These are phyloP conservation scores for Drosophila mercatorum DNA, from an alignment of 2,888 invertebrate species.

Conservation along the genomic window DNA sequence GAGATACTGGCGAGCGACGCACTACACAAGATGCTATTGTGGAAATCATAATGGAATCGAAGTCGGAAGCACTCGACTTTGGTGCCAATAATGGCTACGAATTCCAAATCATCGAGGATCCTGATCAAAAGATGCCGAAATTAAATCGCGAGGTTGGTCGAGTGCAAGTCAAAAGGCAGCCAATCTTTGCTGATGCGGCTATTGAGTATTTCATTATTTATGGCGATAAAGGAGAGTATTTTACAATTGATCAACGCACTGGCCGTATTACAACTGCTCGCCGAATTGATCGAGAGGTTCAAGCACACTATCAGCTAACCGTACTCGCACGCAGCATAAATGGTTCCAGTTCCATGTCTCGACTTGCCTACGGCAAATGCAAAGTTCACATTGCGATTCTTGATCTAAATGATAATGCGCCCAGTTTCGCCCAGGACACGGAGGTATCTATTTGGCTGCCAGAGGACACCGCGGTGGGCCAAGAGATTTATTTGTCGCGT, in stretches of 20 bases:
- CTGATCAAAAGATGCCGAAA: constrained; percentile 86
- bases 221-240: constrained; percentile 87
- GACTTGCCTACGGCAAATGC: constrained; percentile 91
- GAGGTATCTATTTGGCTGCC: constrained; percentile 88
- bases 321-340: constrained; percentile 89
- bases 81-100: constrained; percentile 91
- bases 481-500: constrained; percentile 94
- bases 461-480: constrained; percentile 96
- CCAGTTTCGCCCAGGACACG: constrained; percentile 90
- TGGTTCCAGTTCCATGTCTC: constrained; percentile 68
- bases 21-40: constrained; percentile 91
- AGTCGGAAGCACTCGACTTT: constrained; percentile 90
- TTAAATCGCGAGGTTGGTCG: constrained; percentile 91
- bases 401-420: constrained; percentile 96
- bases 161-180: constrained; percentile 86
- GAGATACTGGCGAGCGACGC: constrained; percentile 91
- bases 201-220: constrained; percentile 87
- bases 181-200: constrained; percentile 3
- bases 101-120: constrained; percentile 94
- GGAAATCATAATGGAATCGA: constrained; percentile 91
- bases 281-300: constrained; percentile 93
- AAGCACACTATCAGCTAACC: constrained; percentile 90
- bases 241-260: constrained; percentile 91
- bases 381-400: constrained; percentile 92
- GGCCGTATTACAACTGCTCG: constrained; percentile 92